These are phyloP conservation scores for Nilaparvata lugens DNA, from an alignment of 1,140 invertebrate genomes.

Conservation along the genomic window DNA sequence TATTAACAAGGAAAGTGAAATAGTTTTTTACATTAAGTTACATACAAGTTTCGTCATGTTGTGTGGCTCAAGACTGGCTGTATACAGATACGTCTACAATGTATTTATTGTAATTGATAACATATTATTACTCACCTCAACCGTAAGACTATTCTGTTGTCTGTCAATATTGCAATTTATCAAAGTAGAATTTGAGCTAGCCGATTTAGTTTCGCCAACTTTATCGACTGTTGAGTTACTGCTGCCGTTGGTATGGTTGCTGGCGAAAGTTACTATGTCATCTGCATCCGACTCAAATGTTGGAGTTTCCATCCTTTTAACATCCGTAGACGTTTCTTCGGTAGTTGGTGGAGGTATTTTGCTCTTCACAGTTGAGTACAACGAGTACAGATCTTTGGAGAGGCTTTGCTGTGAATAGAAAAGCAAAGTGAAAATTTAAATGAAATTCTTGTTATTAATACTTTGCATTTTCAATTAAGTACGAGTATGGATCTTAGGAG, in stretches of 20 bases:
- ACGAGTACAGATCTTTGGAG: too few species aligned
- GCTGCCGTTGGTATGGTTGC: too few species aligned
- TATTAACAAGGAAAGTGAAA: too few species aligned
- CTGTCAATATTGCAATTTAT: constrained; percentile 16
- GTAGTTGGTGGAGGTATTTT: neutral
- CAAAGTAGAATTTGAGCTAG: constrained; percentile 1
- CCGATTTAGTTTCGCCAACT: neutral
- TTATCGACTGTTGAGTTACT: too few species aligned
- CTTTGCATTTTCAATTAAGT: too few species aligned
- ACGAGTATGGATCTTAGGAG: too few species aligned
- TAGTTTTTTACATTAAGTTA: too few species aligned
- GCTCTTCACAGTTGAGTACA: neutral
- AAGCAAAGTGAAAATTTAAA: neutral
- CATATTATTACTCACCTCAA: constrained; percentile 12
- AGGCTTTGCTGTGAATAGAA: too few species aligned
- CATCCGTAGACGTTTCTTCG: neutral
- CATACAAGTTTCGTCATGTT: too few species aligned
- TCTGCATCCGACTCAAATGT: neutral
- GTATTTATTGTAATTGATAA: neutral
- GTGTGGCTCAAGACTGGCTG: too few species aligned
- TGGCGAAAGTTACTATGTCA: neutral
- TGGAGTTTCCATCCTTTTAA: neutral
- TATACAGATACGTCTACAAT: too few species aligned
- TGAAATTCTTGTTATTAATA: neutral
- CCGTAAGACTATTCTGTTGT: constrained; percentile 11